Conservation (phyloP, 2,113 vertebrate species). For the Gymnogyps californianus region DNA sequence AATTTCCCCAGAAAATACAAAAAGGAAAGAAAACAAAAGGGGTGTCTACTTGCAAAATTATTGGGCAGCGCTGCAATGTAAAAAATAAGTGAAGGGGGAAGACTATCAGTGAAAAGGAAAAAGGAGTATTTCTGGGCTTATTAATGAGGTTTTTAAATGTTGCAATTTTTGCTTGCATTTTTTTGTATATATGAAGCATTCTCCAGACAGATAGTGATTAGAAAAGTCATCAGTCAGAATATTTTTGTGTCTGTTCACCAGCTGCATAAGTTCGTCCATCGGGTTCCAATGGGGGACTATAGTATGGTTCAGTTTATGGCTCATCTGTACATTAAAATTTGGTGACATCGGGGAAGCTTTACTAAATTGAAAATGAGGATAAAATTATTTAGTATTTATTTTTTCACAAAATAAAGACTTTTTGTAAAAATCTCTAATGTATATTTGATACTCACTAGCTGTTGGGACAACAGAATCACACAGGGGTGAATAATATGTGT, state of each 20-base stretch:
- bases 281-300: neutral
- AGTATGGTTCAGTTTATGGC: neutral
- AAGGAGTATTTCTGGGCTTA: neutral
- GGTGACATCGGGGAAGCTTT: neutral
- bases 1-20: neutral
- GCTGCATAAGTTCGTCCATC: neutral
- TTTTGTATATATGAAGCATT: neutral
- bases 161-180: neutral
- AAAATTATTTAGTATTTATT: neutral
- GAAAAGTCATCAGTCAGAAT: neutral
- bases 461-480: neutral
- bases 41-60: neutral
- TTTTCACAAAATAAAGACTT: neutral
- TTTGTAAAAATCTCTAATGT: neutral
- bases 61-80: neutral
- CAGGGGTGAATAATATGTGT: neutral
- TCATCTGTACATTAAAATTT: neutral
- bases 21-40: neutral
- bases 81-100: neutral
- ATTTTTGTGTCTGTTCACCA: neutral
- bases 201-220: neutral
- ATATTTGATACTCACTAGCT: neutral
- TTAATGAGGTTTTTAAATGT: neutral
- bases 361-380: neutral
- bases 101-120: neutral